These are phyloP conservation scores for Philonicus albiceps DNA, from an alignment of 2,888 invertebrate genomes.

Conservation along the genomic window DNA sequence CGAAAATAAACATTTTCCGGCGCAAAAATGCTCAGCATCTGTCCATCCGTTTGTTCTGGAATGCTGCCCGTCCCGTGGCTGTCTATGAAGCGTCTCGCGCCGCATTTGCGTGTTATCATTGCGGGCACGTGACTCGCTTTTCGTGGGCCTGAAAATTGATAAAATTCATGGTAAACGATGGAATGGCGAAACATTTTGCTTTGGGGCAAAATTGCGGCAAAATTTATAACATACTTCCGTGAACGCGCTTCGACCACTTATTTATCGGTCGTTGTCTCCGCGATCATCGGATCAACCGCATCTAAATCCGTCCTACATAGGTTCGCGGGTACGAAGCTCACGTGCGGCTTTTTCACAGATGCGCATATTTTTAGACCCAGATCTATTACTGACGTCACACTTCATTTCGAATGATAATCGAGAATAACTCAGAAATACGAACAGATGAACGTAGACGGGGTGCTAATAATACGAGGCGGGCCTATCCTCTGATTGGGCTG, in stretches of 20 bases:
- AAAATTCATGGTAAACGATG: neutral
- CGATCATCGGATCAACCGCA: neutral
- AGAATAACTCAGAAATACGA: constrained; percentile 11
- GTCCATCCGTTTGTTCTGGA: neutral
- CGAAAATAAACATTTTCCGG: constrained; percentile 18
- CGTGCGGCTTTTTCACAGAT: neutral
- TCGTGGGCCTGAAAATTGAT: neutral
- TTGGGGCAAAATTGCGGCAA: neutral
- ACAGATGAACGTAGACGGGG: constrained; percentile 1
- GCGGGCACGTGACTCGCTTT: constrained; percentile 15
- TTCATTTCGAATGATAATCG: constrained; percentile 12
- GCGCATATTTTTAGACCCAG: constrained; percentile 4
- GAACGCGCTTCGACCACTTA: neutral
- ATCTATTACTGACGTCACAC: constrained; percentile 22
- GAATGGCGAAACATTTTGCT: neutral
- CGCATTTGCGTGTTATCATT: neutral
- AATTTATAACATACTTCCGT: neutral
- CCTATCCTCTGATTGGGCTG: neutral
- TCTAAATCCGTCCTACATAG: neutral
- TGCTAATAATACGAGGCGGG: neutral
- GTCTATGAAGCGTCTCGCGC: neutral
- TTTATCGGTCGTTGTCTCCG: constrained; percentile 15
- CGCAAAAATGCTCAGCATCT: neutral
- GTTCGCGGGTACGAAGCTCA: neutral
- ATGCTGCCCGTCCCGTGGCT: neutral